phyloP scores from a whole-genome alignment of 23 tunicate species.

The Halocynthia roretzi region DNA sequence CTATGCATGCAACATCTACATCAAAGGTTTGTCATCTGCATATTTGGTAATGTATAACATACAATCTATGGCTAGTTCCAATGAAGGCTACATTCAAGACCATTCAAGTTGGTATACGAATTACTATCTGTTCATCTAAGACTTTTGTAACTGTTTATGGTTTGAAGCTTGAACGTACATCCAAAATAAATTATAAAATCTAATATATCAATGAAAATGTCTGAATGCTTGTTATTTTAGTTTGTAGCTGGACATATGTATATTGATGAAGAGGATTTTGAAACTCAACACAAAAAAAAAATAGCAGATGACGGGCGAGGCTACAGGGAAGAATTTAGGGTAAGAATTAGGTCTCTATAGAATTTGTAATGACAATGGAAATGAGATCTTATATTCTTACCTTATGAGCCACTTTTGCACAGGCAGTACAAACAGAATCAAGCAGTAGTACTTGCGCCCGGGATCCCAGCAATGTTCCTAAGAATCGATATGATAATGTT shows the following conservation, averaged over 20 bases:
- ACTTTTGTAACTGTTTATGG: too few relatives aligned
- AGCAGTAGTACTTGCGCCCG: conserved; percentile 14
- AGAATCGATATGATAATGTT: conserved; percentile 77
- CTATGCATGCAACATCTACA: background rate
- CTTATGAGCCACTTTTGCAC: conserved; percentile 11
- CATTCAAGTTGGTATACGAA: too few relatives aligned
- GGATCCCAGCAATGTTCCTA: conserved; percentile 21
- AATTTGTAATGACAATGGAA: background rate
- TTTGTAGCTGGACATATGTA: conserved; percentile 46
- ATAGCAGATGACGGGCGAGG: conserved; percentile 64
- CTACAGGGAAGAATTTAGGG: conserved; percentile 62
- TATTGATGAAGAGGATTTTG: conserved; percentile 43
- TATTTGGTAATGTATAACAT: background rate
- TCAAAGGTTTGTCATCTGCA: background rate
- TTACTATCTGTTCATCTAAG: too few relatives aligned
- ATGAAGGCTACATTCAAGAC: background rate
- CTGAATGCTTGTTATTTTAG: conserved; percentile 10
- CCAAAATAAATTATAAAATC: too few relatives aligned
- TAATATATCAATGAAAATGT: background rate
- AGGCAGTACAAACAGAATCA: conserved; percentile 13
- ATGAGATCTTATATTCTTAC: background rate
- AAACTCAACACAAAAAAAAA: conserved; percentile 35
- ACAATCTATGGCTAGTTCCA: too few relatives aligned
- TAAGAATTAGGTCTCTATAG: background rate
- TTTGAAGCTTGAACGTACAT: too few relatives aligned